Evolutionary conservation across 2,797 vertebrate genomes (phyloP).

Genomic region (Scleropages formosus): DNA sequence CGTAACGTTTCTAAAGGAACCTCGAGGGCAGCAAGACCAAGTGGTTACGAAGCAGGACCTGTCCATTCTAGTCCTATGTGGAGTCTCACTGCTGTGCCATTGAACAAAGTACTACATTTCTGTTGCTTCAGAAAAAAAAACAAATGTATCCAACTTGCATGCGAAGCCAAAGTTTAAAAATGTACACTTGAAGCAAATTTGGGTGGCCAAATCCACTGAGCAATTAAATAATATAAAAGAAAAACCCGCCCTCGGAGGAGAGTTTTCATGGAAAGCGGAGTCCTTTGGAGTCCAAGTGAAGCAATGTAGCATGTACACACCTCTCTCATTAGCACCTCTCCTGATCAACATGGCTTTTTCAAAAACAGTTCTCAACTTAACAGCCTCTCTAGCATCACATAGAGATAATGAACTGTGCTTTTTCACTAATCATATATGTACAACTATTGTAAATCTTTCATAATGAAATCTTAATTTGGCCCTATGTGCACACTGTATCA

Average conservation of each 20-base stretch:
- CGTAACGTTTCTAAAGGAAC: conserved; percentile 8
- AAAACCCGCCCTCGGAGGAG: not conserved
- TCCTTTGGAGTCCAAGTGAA: conserved; percentile 46
- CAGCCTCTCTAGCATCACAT: conserved; percentile 10
- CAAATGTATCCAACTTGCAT: too few species aligned
- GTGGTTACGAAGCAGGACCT: conserved; percentile 7
- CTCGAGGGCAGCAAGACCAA: conserved; percentile 13
- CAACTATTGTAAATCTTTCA: not conserved
- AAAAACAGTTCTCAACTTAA: conserved; percentile 12
- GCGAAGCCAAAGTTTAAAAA: conserved; percentile 10
- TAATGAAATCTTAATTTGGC: conserved; percentile 16
- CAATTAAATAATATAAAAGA: not conserved
- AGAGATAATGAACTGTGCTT: too few species aligned
- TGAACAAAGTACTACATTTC: conserved; percentile 5
- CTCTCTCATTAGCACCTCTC: conserved; percentile 35
- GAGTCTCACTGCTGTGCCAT: conserved; percentile 3
- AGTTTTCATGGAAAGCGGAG: not conserved
- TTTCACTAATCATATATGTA: not conserved
- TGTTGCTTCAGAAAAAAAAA: not conserved
- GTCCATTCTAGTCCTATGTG: not conserved
- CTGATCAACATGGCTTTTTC: conserved; percentile 18
- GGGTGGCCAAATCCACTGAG: not conserved
- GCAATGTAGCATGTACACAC: conserved; percentile 59
- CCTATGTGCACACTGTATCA: not conserved
- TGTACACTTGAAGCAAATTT: not conserved